Conservation (phyloP, 2,888 invertebrate genomes). For the Lingula anatina region DNA sequence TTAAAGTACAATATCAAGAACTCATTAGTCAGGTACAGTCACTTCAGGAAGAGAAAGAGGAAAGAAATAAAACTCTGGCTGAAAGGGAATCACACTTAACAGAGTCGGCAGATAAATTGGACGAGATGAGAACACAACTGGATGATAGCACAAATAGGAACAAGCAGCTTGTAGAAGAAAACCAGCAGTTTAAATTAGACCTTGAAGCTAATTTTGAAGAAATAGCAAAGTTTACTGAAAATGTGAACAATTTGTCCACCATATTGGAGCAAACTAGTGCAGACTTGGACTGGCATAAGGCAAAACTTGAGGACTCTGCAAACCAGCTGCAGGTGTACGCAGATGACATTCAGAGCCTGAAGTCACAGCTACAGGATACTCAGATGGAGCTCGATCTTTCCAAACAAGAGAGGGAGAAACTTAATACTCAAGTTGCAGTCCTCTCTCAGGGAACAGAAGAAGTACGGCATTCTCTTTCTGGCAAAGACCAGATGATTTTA, state of each 20-base stretch:
- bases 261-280: neutral
- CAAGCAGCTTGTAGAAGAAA: neutral
- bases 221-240: neutral
- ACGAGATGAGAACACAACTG: neutral
- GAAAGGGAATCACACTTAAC: neutral
- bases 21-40: too few species aligned
- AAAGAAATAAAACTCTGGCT: neutral
- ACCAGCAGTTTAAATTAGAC: neutral
- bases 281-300: neutral
- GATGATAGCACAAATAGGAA: neutral
- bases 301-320: neutral
- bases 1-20: too few species aligned
- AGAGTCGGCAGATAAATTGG: neutral
- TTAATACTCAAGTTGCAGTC: neutral
- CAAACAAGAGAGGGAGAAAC: neutral
- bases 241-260: too few species aligned
- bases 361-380: conserved; percentile 2
- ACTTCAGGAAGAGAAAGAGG: neutral
- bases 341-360: conserved; percentile 2
- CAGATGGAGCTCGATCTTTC: conserved; percentile 1
- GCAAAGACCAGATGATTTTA: neutral
- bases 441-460: neutral
- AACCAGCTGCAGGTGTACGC: too few species aligned
- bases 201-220: neutral
- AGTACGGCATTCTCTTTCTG: neutral